Evolutionary conservation across 2,113 vertebrate genomes (phyloP).

Genomic region (Salminus brasiliensis): DNA sequence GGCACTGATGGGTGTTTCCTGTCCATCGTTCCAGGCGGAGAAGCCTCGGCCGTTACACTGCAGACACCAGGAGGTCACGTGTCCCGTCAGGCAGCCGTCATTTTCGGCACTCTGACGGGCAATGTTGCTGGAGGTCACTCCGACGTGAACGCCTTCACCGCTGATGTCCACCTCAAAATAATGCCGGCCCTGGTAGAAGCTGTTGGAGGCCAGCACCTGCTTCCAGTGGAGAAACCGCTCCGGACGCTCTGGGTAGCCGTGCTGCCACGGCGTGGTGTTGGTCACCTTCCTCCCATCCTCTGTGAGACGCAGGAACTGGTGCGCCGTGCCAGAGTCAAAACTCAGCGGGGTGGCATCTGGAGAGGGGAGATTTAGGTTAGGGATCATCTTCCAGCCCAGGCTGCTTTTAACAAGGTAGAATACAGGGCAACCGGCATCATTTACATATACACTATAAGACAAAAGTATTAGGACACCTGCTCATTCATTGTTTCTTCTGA

Average conservation of each 20-base stretch:
- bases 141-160: constrained; percentile 76
- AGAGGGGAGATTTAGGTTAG: not conserved
- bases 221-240: constrained; percentile 79
- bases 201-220: constrained; percentile 78
- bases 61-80: constrained; percentile 82
- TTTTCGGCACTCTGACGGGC: constrained; percentile 75
- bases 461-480: too few species aligned
- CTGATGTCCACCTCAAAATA: constrained; percentile 81
- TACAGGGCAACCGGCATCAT: too few species aligned
- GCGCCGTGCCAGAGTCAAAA: constrained; percentile 73
- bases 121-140: constrained; percentile 79
- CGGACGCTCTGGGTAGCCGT: constrained; percentile 74
- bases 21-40: constrained; percentile 81
- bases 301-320: constrained; percentile 84
- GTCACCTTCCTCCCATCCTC: constrained; percentile 80
- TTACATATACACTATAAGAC: too few species aligned
- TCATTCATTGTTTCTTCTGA: too few species aligned
- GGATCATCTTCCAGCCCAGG: too few species aligned
- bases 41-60: constrained; percentile 81
- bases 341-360: constrained; percentile 71
- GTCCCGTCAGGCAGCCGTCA: constrained; percentile 78
- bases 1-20: constrained; percentile 70
- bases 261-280: constrained; percentile 84
- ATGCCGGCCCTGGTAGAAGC: constrained; percentile 80
- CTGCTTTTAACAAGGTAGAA: too few species aligned